These are phyloP conservation scores for Psittacara wagleri DNA, from an alignment of 2,113 vertebrate genomes.

Conservation along the genomic window DNA sequence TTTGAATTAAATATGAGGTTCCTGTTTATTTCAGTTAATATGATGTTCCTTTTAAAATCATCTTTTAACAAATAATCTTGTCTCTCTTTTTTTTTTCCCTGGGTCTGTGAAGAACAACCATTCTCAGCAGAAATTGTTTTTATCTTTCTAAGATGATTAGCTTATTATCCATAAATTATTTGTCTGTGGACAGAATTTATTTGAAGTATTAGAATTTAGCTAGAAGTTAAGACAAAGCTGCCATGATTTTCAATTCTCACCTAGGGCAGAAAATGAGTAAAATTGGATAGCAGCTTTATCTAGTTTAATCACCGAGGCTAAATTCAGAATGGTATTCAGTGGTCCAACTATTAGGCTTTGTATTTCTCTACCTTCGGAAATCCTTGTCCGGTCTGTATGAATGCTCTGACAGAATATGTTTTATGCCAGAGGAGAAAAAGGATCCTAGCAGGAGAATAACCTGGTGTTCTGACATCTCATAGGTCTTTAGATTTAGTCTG, in stretches of 20 bases:
- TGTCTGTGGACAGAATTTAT: background rate
- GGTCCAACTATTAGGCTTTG: background rate
- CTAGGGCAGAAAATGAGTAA: background rate
- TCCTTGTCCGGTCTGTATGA: background rate
- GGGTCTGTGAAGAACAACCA: background rate
- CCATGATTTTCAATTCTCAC: background rate
- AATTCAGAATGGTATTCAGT: background rate
- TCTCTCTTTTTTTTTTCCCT: background rate
- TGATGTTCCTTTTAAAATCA: background rate
- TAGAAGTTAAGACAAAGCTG: background rate
- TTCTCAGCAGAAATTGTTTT: background rate
- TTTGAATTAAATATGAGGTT: constrained; percentile 5
- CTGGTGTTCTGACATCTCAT: background rate
- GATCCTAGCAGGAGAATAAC: background rate
- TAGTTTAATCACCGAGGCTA: background rate
- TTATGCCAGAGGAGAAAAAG: background rate
- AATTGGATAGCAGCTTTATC: background rate
- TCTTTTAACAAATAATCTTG: constrained; percentile 8
- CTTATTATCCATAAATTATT: background rate
- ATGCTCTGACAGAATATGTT: background rate
- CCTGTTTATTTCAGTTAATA: background rate
- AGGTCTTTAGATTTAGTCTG: background rate
- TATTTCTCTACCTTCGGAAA: background rate
- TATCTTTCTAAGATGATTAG: background rate
- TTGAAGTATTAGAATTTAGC: background rate